Evolutionary conservation across 2,888 invertebrate species (phyloP), one percentile per base, ranked within the genome.

Genomic region (Apamea epomidion): DNA sequence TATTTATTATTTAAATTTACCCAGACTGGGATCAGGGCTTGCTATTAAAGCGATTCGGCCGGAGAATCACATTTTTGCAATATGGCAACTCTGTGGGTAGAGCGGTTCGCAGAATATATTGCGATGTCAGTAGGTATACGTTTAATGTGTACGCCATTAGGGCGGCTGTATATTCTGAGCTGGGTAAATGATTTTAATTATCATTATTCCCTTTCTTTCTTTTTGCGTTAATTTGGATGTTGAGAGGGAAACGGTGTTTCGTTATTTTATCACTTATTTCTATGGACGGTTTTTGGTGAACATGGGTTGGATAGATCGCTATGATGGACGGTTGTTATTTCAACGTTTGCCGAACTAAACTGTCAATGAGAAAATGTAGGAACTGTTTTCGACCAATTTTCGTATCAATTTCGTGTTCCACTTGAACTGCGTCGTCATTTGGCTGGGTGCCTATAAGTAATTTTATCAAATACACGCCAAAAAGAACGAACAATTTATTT

Each of bases 121-220:
- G 84, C 84, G 65, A 60, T 79, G 80, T 80, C 75, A 78, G 86
- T 60, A 14, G 42, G 60, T 78, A 77, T 74, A 78, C 69, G 51
- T 78, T 77, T 74, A 81, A 87, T 85, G 82, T 76, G 67, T 71
- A 48, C 85, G 67, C 78, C 78, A 88, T 88, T 88, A 87, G 67
- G 86, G 70, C 62, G 72, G 79, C 73, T 71, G 76, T 81, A 78
- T 72, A 80, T 80, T 84, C 58, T 81, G 79, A 86, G 77, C 48
- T 60, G 86, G 78, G 82, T 88, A 80, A 84, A 86, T 88, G 81
- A 79, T 84, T 82, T 88, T 86, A 80, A 87, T 86, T 88, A 84
- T 80, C 58, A 78, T 81, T 73, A 81, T 80, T 84, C 74, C 65
- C 62, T 79, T 81, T 75, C 78, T 67, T 79, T 71, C 74, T 75